Evolutionary conservation across 2,888 invertebrate species (phyloP).

Genomic region (Chrysomela aeneicollis): DNA sequence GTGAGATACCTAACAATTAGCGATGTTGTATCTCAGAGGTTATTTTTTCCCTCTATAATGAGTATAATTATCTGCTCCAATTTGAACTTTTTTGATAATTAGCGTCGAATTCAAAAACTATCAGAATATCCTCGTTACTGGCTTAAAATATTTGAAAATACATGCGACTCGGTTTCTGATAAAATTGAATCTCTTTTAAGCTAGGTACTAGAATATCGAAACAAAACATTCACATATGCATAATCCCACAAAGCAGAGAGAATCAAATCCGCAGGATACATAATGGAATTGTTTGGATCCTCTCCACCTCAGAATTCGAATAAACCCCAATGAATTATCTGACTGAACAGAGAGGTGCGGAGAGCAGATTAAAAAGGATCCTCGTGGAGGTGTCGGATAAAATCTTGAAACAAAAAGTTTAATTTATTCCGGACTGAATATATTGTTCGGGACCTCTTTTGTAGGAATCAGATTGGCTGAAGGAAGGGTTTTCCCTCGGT

Average conservation of each 20-base stretch:
- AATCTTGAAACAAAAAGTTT: constrained; percentile 53
- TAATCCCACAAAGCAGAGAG: background rate
- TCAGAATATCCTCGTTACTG: no score
- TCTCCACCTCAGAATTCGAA: constrained; percentile 28
- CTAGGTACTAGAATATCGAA: background rate
- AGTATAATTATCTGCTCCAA: no score
- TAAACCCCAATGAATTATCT: constrained; percentile 44
- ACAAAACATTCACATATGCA: background rate
- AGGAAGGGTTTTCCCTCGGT: constrained; percentile 46
- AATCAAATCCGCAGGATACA: background rate
- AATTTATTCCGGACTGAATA: constrained; percentile 52
- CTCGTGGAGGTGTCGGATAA: constrained; percentile 46
- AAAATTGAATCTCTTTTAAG: no score
- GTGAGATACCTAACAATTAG: no score
- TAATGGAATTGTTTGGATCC: background rate
- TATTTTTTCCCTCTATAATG: no score
- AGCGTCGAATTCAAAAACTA: no score
- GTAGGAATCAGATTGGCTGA: constrained; percentile 50
- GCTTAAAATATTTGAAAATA: no score
- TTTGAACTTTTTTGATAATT: no score
- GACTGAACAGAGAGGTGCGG: constrained; percentile 40
- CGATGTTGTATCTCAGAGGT: no score
- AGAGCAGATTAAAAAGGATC: constrained; percentile 48
- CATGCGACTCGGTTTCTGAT: no score
- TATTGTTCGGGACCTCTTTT: constrained; percentile 49